These are phyloP conservation scores for Saturnia japonica DNA, from an alignment of 2,888 invertebrate species.

Conservation along the genomic window DNA sequence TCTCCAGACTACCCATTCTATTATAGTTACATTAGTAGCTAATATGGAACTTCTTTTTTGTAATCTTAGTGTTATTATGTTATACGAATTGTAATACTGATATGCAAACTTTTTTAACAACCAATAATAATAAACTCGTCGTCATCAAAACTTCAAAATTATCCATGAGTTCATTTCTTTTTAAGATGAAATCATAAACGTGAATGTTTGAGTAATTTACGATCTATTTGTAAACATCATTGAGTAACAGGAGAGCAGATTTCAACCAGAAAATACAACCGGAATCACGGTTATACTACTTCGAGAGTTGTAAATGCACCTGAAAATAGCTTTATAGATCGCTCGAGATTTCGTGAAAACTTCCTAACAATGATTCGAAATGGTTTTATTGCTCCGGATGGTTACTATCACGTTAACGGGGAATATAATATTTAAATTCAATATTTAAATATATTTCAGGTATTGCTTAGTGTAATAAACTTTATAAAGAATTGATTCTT, in stretches of 20 bases:
- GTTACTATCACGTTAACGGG: neutral
- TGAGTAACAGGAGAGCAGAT: constrained; percentile 19
- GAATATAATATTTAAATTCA: constrained; percentile 1
- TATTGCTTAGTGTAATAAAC: neutral
- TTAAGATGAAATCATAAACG: constrained; percentile 12
- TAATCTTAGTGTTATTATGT: too few species aligned
- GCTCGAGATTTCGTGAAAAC: constrained; percentile 35
- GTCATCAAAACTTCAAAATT: neutral
- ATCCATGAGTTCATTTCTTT: neutral
- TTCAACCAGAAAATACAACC: constrained; percentile 29
- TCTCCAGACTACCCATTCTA: too few species aligned
- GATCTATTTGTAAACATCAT: constrained; percentile 24
- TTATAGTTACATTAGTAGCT: too few species aligned
- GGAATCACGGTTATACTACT: constrained; percentile 27
- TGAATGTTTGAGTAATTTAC: constrained; percentile 24
- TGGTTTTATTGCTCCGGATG: constrained; percentile 17
- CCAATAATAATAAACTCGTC: too few species aligned
- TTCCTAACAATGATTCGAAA: constrained; percentile 26
- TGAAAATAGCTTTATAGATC: constrained; percentile 60
- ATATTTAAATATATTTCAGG: neutral
- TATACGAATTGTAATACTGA: too few species aligned
- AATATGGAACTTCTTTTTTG: too few species aligned
- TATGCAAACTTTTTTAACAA: too few species aligned
- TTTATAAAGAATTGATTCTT: neutral
- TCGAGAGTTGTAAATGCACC: constrained; percentile 42